Conservation (phyloP, 2,888 invertebrate genomes). For the Melikaiella ostensackeni region DNA sequence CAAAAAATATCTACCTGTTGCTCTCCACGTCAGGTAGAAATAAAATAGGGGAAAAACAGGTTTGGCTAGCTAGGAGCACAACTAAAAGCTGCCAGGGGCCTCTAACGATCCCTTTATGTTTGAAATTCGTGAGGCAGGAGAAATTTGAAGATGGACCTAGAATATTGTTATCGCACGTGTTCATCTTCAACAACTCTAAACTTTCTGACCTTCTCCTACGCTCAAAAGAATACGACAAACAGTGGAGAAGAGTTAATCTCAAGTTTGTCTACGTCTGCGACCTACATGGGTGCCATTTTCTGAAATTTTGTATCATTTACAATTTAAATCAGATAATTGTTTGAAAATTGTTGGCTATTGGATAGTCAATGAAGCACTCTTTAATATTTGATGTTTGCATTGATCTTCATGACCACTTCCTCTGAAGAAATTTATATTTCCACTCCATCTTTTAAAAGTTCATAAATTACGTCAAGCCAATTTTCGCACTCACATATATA, state of each 20-base stretch:
- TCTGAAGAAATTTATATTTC: too few relatives aligned
- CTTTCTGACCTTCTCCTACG: constrained; percentile 2
- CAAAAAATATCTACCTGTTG: constrained; percentile 48
- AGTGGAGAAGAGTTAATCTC: background rate
- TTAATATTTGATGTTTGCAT: too few relatives aligned
- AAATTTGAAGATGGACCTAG: constrained; percentile 47
- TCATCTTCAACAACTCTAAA: constrained; percentile 41
- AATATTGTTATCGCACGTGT: constrained; percentile 51
- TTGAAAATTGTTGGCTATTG: background rate
- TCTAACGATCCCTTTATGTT: constrained; percentile 35
- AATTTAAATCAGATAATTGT: background rate
- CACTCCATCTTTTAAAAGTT: background rate
- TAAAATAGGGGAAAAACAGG: constrained; percentile 44
- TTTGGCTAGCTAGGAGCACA: constrained; percentile 39
- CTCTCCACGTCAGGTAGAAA: constrained; percentile 44
- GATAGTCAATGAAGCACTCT: too few relatives aligned
- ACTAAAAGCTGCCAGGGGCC: constrained; percentile 43
- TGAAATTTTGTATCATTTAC: background rate
- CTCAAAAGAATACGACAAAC: background rate
- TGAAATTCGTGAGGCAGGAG: constrained; percentile 36
- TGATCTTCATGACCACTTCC: too few relatives aligned
- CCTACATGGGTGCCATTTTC: background rate
- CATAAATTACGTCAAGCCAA: background rate
- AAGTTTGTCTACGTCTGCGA: background rate
- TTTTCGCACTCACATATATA: background rate